Conservation (phyloP, 2,113 vertebrate species). For the Thryonomys swinderianus region DNA sequence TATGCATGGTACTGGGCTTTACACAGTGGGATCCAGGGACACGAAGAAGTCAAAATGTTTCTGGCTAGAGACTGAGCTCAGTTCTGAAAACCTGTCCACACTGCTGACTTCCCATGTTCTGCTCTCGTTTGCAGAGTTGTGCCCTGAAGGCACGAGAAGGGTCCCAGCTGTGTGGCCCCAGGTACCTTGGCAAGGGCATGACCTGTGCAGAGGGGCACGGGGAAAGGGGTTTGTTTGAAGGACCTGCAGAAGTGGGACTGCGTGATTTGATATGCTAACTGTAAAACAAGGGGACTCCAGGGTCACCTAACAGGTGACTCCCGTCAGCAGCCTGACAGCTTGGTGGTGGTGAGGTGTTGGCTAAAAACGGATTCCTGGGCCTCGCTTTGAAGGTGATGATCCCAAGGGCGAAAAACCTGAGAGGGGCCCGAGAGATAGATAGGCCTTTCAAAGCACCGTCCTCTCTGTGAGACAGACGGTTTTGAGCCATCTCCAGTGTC, state of each 20-base stretch:
- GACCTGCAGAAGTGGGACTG: neutral
- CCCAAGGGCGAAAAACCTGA: neutral
- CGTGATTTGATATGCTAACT: neutral
- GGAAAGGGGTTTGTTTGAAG: neutral
- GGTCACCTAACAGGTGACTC: neutral
- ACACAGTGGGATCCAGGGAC: neutral
- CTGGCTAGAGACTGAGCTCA: neutral
- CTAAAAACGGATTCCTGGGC: neutral
- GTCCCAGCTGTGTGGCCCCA: neutral
- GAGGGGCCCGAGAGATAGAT: neutral
- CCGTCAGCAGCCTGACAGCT: neutral
- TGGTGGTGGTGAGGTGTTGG: neutral
- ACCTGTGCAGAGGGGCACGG: no score
- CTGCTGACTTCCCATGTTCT: no score
- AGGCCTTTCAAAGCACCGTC: neutral
- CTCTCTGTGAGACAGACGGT: rapidly evolving
- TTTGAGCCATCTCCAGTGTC: neutral
- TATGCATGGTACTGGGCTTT: neutral
- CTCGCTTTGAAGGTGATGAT: neutral
- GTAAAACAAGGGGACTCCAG: neutral
- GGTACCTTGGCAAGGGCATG: neutral
- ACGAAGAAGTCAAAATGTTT: neutral
- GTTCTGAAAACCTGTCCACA: neutral
- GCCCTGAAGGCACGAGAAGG: neutral
- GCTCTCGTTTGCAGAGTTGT: neutral